Evolutionary conservation across 2,797 vertebrate genomes (phyloP).

Genomic region (Microcaecilia unicolor): DNA sequence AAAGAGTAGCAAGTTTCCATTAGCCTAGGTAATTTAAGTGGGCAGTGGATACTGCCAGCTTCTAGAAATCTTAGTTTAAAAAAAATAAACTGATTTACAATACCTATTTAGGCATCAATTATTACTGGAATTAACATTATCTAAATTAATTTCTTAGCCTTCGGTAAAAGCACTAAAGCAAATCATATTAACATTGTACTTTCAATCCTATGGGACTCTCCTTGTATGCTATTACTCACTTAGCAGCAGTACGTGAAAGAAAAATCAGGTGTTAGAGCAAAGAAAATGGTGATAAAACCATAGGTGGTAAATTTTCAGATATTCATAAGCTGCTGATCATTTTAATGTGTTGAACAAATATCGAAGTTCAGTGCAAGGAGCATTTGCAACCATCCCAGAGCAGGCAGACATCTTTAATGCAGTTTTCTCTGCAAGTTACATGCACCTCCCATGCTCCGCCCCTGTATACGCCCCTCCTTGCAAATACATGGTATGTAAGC

Average conservation of each 20-base stretch:
- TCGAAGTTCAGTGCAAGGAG: no score
- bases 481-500: no score
- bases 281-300: no score
- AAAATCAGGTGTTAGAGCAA: no score
- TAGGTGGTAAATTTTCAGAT: no score
- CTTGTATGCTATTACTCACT: slow-evolving; percentile 30
- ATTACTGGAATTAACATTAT: slow-evolving; percentile 39
- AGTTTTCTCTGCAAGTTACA: no score
- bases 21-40: slow-evolving; percentile 21
- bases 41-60: slow-evolving; percentile 9
- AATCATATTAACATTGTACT: slow-evolving; percentile 39
- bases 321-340: no score
- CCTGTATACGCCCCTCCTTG: no score
- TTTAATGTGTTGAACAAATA: no score
- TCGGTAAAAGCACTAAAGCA: slow-evolving; percentile 30
- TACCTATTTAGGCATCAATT: slow-evolving; percentile 34
- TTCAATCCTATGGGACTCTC: slow-evolving; percentile 19
- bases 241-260: slow-evolving; percentile 16
- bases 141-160: slow-evolving; percentile 19
- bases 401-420: no score
- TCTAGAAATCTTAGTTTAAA: slow-evolving; percentile 12
- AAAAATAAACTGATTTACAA: slow-evolving; percentile 33
- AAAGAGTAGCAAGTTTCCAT: slow-evolving; percentile 17
- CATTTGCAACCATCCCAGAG: no score
- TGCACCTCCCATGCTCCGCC: no score